A percentile compares a stretch with the other conserved stretches of the same genome.
Conservation (phyloP, 2,797 vertebrate genomes). For the Xenops minutus region DNA sequence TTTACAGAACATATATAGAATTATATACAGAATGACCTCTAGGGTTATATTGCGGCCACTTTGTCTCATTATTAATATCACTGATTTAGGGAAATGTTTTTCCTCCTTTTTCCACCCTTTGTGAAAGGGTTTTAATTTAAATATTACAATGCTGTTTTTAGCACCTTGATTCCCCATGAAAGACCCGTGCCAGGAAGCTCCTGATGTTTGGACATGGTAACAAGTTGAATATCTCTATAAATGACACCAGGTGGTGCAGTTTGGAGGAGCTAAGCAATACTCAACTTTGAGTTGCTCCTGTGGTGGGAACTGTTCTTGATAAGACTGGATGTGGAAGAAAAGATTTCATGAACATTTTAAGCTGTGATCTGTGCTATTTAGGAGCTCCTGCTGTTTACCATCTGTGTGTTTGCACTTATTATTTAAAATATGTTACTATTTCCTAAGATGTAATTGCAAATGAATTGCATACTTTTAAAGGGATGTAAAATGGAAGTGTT, state of each 20-base stretch:
- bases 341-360: background rate
- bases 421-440: background rate
- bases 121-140: background rate
- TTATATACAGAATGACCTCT: background rate
- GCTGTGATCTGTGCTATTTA: background rate
- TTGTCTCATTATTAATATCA: background rate
- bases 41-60: background rate
- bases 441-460: background rate
- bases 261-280: background rate
- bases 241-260: background rate
- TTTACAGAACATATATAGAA: background rate
- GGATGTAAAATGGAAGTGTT: no score
- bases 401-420: background rate
- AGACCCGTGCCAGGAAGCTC: background rate
- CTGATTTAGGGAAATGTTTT: background rate
- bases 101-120: background rate
- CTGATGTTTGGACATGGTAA: fast-evolving
- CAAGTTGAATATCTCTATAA: background rate
- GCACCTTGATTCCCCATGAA: background rate
- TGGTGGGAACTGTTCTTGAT: background rate
- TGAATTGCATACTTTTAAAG: background rate
- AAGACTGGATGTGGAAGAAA: background rate
- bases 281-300: background rate
- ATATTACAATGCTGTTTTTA: background rate
- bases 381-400: background rate